Evolutionary conservation across 2,797 vertebrate species (phyloP).

Genomic region (Hephaestus fuliginosus): DNA sequence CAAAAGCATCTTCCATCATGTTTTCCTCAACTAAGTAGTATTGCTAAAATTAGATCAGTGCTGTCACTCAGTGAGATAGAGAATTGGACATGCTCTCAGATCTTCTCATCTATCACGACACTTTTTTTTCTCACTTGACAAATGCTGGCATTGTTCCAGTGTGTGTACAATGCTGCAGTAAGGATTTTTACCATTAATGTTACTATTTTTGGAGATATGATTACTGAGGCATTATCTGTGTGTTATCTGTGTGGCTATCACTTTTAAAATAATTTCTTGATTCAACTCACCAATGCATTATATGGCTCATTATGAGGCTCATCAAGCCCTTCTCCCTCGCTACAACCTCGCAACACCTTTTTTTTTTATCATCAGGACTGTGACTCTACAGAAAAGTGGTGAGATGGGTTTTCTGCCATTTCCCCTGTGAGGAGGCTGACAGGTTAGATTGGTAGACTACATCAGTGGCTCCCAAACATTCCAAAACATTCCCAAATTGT

Average conservation of each 20-base stretch:
- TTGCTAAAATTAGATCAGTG: slow-evolving; percentile 58
- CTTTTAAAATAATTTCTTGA: background rate
- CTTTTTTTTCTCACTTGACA: slow-evolving; percentile 1
- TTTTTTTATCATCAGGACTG: background rate
- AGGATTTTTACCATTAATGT: background rate
- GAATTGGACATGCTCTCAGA: slow-evolving; percentile 13
- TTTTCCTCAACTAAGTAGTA: slow-evolving; percentile 39
- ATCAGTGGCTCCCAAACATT: background rate
- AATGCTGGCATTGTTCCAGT: background rate
- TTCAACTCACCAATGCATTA: background rate
- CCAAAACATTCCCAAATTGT: background rate
- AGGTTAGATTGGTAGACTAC: background rate
- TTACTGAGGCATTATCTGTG: background rate
- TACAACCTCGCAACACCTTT: background rate
- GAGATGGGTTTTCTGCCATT: background rate
- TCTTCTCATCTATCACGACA: slow-evolving; percentile 18
- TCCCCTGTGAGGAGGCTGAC: background rate
- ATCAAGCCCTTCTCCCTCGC: background rate
- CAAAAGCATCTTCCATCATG: slow-evolving; percentile 24
- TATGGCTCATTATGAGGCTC: background rate
- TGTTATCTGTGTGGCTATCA: background rate
- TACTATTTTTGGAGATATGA: background rate
- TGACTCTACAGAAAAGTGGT: background rate
- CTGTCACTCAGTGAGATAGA: slow-evolving; percentile 40
- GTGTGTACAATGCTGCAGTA: slow-evolving; percentile 4